Percentiles rank a stretch among this genome's conserved stretches.
Conservation (phyloP, 1,140 invertebrate species). For the Gonioctena quinquepunctata region DNA sequence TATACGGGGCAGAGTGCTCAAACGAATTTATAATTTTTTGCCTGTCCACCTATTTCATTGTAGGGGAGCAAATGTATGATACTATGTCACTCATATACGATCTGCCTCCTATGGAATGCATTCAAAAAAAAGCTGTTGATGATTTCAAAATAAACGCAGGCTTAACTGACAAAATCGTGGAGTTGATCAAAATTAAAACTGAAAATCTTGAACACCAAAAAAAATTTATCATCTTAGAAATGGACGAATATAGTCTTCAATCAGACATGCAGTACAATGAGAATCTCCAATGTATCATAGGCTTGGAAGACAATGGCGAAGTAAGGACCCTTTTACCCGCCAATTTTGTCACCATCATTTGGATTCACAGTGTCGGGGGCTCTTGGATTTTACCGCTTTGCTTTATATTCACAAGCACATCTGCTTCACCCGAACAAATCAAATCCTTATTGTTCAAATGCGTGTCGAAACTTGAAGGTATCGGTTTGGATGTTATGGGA, state of each 20-base stretch:
- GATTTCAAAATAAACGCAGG: neutral
- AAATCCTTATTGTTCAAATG: neutral
- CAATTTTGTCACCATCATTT: neutral
- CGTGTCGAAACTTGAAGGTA: neutral
- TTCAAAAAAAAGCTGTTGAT: neutral
- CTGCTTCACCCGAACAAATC: neutral
- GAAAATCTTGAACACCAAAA: neutral
- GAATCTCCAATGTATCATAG: neutral
- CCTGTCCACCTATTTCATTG: neutral
- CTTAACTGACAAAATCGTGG: neutral
- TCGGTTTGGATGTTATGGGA: neutral
- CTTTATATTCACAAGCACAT: neutral
- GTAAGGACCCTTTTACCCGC: neutral
- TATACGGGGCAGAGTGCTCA: neutral
- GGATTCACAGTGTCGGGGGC: neutral
- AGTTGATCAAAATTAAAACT: neutral
- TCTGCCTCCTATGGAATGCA: neutral
- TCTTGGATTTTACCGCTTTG: neutral
- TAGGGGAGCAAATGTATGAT: neutral
- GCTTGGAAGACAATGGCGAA: neutral
- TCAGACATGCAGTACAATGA: neutral
- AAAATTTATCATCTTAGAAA: neutral
- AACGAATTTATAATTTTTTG: neutral
- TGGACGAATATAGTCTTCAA: neutral
- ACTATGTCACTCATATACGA: neutral